phyloP scores from a whole-genome alignment of 2,888 invertebrate species.

The Diloba caeruleocephala region DNA sequence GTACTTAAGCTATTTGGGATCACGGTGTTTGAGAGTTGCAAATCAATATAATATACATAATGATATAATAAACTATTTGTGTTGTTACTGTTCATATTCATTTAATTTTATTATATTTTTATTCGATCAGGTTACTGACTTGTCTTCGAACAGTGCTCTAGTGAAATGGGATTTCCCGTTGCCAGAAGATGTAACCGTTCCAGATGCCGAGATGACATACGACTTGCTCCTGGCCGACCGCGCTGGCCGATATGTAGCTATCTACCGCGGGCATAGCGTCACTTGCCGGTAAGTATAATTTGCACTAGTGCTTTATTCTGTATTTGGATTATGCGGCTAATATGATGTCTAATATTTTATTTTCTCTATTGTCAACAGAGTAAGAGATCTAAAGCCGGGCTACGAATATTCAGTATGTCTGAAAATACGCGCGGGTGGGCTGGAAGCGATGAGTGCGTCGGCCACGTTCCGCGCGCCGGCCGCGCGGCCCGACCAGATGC shows the following conservation, averaged over 20 bases:
- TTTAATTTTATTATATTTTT: neutral
- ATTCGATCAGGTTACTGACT: slow-evolving; percentile 92
- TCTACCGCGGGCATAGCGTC: slow-evolving; percentile 93
- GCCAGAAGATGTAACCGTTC: slow-evolving; percentile 84
- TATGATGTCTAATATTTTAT: neutral
- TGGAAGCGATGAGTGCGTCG: slow-evolving; percentile 93
- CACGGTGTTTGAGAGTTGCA: too few species aligned
- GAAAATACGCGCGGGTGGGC: slow-evolving; percentile 93
- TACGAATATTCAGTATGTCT: slow-evolving; percentile 95
- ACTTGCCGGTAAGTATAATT: slow-evolving; percentile 90
- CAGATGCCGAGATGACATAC: slow-evolving; percentile 91
- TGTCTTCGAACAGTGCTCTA: slow-evolving; percentile 95
- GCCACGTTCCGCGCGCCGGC: slow-evolving; percentile 94
- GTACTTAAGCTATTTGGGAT: slow-evolving; percentile 69
- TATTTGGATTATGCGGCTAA: neutral
- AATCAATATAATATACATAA: too few species aligned
- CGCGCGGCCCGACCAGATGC: slow-evolving; percentile 93
- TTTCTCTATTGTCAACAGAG: slow-evolving; percentile 66
- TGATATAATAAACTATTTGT: neutral
- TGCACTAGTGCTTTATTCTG: neutral
- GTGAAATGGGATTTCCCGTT: slow-evolving; percentile 93
- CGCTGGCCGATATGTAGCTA: slow-evolving; percentile 95
- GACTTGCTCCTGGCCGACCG: slow-evolving; percentile 95
- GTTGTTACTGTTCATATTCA: neutral
- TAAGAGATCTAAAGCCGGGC: slow-evolving; percentile 96